A percentile compares a stretch with the other conserved stretches of the same genome.
Conservation (phyloP, 2,797 vertebrate species). For the Sphaeramia orbicularis region DNA sequence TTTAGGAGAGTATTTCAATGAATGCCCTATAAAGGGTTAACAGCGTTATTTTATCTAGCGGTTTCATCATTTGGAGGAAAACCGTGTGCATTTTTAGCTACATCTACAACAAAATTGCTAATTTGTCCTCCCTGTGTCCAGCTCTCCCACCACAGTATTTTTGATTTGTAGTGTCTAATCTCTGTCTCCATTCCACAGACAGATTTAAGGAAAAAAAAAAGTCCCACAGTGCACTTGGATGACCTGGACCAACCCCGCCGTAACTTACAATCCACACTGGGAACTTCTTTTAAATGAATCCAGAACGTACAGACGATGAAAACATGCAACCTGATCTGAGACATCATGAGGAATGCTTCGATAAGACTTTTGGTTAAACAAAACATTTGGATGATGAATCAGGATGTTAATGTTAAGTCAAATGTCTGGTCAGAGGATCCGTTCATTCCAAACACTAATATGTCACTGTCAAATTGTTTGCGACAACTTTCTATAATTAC, state of each 20-base stretch:
- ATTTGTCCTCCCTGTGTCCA: background rate
- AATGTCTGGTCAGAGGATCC: slow-evolving; percentile 5
- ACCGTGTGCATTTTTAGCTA: too few species aligned
- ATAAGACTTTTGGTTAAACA: slow-evolving; percentile 15
- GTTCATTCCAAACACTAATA: slow-evolving; percentile 16
- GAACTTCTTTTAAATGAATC: background rate
- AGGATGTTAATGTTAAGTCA: slow-evolving; percentile 3
- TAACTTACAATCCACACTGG: slow-evolving; percentile 15
- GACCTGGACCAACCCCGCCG: slow-evolving; percentile 29
- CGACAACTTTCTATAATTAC: slow-evolving; percentile 45
- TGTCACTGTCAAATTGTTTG: slow-evolving; percentile 43
- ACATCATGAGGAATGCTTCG: slow-evolving; percentile 1
- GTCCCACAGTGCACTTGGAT: slow-evolving; percentile 28
- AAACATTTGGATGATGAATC: slow-evolving; percentile 10
- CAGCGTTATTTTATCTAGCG: too few species aligned
- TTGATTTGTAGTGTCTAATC: slow-evolving; percentile 14
- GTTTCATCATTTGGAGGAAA: too few species aligned
- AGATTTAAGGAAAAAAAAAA: slow-evolving; percentile 8
- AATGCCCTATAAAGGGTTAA: too few species aligned
- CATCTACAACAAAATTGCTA: background rate
- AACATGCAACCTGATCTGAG: background rate
- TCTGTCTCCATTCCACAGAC: background rate
- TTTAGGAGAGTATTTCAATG: too few species aligned
- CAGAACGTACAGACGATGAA: slow-evolving; percentile 9
- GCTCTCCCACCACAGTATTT: slow-evolving; percentile 9